Base-by-base conservation (phyloP, 1,140 invertebrate species). In the Drosophila eugracilis region DNA sequence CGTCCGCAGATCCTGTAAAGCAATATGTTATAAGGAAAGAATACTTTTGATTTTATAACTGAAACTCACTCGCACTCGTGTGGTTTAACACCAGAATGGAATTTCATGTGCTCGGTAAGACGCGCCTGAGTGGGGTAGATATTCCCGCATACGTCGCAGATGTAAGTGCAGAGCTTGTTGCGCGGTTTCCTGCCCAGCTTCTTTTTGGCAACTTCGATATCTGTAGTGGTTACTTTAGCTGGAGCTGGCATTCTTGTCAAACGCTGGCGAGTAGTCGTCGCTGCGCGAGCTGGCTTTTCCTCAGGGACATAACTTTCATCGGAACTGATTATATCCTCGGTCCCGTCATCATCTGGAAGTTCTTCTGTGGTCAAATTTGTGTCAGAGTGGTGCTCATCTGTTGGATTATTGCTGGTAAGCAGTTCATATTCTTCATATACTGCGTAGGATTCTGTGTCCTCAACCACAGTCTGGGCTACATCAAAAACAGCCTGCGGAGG, bases 101-200 rank as follows among this genome's bases (percentile, higher is more conserved):
- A 74, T 47, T 91, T 91, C 59, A 91, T 90, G 45, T 91, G 91
- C 30, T 85, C 84, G 9, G 84, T 90, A 1, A 91, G 73, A 2
- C 86, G 74, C 0, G 81, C 86, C 55, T 91, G 84, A 0, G 84
- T 80, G 2, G 74, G 84, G 63, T 91, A 91, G 32, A 77, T 83
- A 41, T 91, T 91, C 0, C 84, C 90, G 42, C 91, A 91, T 3
- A 91, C 85, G 57, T 91, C 90, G 36, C 90, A 91, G 6, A 91
- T 91, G 41, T 83, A 90, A 1, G 72, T 62, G 9, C 48, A 50
- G 4, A 59, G 69, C n/a, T 81, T 89, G 9, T 88, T 72, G 1
- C 42, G 42, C 5, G 70, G 57, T 41, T 80, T 88, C 9, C 78
- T 58, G 1, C 83, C 83, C 24, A 67, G 45, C 50, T 83, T 88